Base-by-base conservation (phyloP, 2,113 vertebrate genomes). In the Mastomys natalensis region DNA sequence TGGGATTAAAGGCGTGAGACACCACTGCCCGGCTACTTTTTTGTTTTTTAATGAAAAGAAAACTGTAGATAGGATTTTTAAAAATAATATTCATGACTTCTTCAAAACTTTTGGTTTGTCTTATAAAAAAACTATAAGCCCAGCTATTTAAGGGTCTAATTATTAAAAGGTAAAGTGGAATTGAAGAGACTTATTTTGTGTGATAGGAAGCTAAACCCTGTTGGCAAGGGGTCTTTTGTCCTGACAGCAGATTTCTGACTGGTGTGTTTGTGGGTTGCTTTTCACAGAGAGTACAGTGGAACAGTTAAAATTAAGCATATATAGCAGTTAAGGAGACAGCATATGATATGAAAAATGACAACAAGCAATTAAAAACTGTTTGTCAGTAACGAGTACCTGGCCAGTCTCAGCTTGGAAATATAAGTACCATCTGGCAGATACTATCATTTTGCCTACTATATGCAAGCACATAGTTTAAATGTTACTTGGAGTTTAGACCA, bases 381-480 rank as follows among this genome's bases (percentile, higher is more conserved):
- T 99, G 98, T 98, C 98, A 98, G 96, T 99, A 99, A 99, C 98
- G 93, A 99, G 99, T 98, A 98, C 97, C 97, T 93, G 77, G 92
- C 92, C 72, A 99, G 99, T 98, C 99, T 99, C 99, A 99, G 31
- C 72, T 43, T 97, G 97, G 97, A 98, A 98, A 97, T 94, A 98
- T 97, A 98, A 98, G 96, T 98, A 96, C 97, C 98, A 98, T 97
- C 45, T 91, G 53, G 84, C 26, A 94, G 0, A 34, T 53, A 87
- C 93, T 93, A 88, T n/a, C 95, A 97, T 98, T 95, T 96, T 90
- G 34, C 16, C 1, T 34, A 68, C 11, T 74, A 85, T 60, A 87
- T 93, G 16, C 40, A 55, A 84, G 58, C 62, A 26, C 80, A 78
- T 24, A 3, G 84, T 73, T 95, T 78, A 95, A 92, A 70, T 94